These are phyloP conservation scores for Drosophila sproati DNA, from an alignment of 1,140 invertebrate genomes.

Conservation along the genomic window DNA sequence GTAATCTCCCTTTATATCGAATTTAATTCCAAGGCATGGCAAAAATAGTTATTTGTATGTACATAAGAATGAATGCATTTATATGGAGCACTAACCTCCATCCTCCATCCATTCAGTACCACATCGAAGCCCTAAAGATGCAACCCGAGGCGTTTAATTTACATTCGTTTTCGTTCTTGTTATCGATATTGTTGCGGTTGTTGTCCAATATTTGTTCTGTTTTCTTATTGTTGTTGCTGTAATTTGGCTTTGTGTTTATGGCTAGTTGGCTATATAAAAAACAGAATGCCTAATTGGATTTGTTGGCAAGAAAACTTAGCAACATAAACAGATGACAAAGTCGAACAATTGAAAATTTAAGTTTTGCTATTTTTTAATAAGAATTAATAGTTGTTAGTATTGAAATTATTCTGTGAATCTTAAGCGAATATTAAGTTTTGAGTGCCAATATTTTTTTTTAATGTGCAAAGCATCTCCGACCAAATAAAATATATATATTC, in stretches of 20 bases:
- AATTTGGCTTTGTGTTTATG: constrained; percentile 45
- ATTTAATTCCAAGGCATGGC: constrained; percentile 75
- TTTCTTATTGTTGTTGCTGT: constrained; percentile 18
- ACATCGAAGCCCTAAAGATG: constrained; percentile 60
- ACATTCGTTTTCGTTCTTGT: constrained; percentile 54
- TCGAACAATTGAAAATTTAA: neutral
- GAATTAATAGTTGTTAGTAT: too few relatives aligned
- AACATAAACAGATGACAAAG: neutral
- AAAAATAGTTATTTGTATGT: constrained; percentile 63
- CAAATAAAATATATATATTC: too few relatives aligned
- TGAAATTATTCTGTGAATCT: too few relatives aligned
- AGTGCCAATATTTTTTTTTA: too few relatives aligned
- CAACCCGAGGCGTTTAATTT: constrained; percentile 57
- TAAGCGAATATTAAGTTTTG: too few relatives aligned
- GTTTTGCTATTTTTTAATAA: too few relatives aligned
- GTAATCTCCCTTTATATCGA: constrained; percentile 55
- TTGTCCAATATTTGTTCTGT: neutral
- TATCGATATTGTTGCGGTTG: constrained; percentile 74
- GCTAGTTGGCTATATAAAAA: constrained; percentile 53
- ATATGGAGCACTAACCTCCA: constrained; percentile 33
- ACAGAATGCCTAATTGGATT: constrained; percentile 68
- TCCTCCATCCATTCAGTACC: neutral
- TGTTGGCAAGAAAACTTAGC: neutral
- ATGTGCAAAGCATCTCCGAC: too few relatives aligned
- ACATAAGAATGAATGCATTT: constrained; percentile 53